Evolutionary conservation across 2,113 vertebrate genomes (phyloP).

Genomic region (Piprites chloris): DNA sequence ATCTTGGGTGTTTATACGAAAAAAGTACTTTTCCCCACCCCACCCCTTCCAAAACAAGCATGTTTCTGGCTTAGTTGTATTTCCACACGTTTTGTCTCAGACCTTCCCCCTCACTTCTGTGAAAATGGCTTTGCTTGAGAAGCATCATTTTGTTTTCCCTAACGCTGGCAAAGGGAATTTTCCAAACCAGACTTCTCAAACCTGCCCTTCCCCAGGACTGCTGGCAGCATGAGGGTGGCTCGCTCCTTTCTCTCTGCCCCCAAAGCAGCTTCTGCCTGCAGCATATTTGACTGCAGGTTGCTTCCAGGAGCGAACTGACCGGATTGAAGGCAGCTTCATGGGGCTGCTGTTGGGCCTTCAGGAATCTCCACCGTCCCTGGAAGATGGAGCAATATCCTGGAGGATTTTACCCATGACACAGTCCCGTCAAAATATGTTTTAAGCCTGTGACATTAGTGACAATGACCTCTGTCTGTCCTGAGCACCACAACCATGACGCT

Average conservation of each 20-base stretch:
- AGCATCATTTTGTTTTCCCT: neutral
- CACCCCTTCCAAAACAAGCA: neutral
- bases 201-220: neutral
- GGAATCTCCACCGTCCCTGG: neutral
- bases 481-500: accelerated
- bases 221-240: neutral
- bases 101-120: neutral
- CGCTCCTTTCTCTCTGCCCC: neutral
- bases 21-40: neutral
- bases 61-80: neutral
- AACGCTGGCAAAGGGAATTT: neutral
- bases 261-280: neutral
- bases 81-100: neutral
- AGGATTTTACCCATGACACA: neutral
- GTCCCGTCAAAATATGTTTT: neutral
- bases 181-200: neutral
- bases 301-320: neutral
- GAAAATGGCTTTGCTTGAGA: neutral
- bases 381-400: neutral
- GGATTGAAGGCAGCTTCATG: neutral
- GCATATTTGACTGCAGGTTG: accelerated
- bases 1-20: neutral
- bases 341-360: neutral
- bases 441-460: neutral
- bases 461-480: neutral